These are phyloP conservation scores for Lepidothrix coronata DNA, from an alignment of 2,113 vertebrate species.

Conservation along the genomic window DNA sequence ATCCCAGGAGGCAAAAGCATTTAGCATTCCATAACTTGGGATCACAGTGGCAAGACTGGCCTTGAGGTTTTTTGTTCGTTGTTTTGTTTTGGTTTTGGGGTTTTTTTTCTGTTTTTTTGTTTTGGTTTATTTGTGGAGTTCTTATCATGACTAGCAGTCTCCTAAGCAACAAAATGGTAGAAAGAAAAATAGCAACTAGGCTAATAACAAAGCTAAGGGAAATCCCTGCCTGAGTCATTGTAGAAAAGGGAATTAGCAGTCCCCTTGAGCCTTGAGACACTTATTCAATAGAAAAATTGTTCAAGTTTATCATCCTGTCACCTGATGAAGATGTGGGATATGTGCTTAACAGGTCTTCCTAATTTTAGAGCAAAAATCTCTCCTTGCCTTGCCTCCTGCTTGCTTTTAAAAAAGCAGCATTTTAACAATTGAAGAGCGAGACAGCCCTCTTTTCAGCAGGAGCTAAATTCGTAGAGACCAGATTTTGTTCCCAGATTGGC, in stretches of 20 bases:
- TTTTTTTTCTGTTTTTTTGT: too few relatives aligned
- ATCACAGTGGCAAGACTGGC: neutral
- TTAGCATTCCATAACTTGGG: neutral
- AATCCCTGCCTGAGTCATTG: conserved; percentile 38
- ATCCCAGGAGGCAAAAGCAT: neutral
- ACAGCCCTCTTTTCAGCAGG: neutral
- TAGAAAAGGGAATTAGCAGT: conserved; percentile 16
- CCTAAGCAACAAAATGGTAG: conserved; percentile 29
- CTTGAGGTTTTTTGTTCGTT: neutral
- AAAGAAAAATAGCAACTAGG: conserved; percentile 33
- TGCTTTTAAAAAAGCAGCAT: neutral
- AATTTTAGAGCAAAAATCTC: neutral
- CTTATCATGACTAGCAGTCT: neutral
- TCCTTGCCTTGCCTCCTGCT: neutral
- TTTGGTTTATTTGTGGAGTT: neutral
- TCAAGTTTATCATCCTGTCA: neutral
- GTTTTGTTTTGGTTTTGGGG: neutral
- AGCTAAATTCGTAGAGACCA: neutral
- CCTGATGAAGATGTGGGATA: neutral
- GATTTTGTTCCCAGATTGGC: neutral
- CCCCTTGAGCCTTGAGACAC: neutral
- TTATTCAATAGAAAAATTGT: neutral
- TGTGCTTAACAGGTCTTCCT: neutral
- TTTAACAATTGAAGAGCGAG: neutral
- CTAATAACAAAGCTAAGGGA: conserved; percentile 41